Evolutionary conservation across 2,113 vertebrate species (phyloP), one percentile per base, ranked within the genome.

Genomic region (Panthera tigris): DNA sequence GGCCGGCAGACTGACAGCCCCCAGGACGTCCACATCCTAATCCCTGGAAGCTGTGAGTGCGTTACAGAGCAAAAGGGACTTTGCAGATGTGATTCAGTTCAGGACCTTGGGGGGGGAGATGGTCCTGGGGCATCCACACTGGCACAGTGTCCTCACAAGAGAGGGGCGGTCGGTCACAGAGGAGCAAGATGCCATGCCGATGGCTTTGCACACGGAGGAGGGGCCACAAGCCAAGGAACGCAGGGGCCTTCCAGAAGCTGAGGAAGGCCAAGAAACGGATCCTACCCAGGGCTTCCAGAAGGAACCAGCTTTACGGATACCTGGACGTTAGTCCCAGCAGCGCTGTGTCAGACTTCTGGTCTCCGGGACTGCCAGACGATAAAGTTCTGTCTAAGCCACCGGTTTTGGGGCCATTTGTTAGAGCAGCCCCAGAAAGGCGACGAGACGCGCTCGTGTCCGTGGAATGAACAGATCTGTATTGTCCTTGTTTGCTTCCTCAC

Each of bases 401-500:
- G 6, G 21, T 14, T 63, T 23, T 1, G 57, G 19, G 41, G 41
- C 29, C 25, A 3, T 79, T 19, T 50, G 74, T 36, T 16, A 50
- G 31, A 66, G 88, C 15, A n/a, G 16, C 15, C 57, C 41, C 8
- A 10, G 55, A 13, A n/a, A 74, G n/a, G 39, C 1, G 36, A 45
- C 1, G 7, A 9, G 7, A 6, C 18, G 41, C n/a, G 15, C 4
- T 16, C 15, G 0, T 7, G 4, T n/a, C 33, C 12, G 39, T 18
- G 21, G 31, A 36, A 36, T 6, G 41, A 57, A 61, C 71, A 48
- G 29, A 12, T 29, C 18, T 13, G 18, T 73, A 27, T 69, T 36
- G 55, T 18, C 66, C 36, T 87, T 71, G 21, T 7, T 86, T 15
- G 19, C 36, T 41, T 36, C 27, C 23, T 5, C 45, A 31, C 6